Base-by-base conservation (phyloP, 2,888 invertebrate species). In the Lobophora halterata region DNA sequence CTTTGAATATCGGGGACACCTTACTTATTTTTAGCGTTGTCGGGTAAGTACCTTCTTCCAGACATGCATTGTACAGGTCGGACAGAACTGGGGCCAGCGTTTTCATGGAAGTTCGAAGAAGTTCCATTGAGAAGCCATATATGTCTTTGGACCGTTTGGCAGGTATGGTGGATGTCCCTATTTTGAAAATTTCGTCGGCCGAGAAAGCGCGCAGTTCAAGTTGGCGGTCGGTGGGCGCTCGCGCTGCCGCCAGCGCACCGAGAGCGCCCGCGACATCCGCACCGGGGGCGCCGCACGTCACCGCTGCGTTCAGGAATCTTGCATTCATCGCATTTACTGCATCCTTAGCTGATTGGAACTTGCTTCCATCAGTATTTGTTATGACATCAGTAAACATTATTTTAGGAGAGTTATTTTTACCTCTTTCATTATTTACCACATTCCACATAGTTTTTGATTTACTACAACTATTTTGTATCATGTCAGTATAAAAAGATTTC, bases 101-200 rank as follows among this genome's bases (percentile, higher is more conserved):
- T 1, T 1, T 1, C 1, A 16, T 12, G 1, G 36, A 31, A 3
- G 18, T 2, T 5, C 24, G 13, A 1, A 40, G n/a, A 1, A 34
- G 14, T 8, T 35, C 18, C 35, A 41, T 35, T 2, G 20, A 27
- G 2, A 37, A 7, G 2, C 32, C 36, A 5, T 41, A 41, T 3
- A 36, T 11, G n/a, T 32, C 32, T 12, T 28, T 42, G 2, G 42
- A 28, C 1, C 12, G 2, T 7, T 32, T 32, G 3, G 26, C 13
- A 5, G 41, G 35, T 8, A 27, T 41, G 1, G 19, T 25, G 1
- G 19, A 21, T 5, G n/a, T 30, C 0, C 30, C 21, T 5, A 41
- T 35, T 2, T n/a, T n/a, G n/a, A 9, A 25, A 0, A 41, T 27
- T 12, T 41, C 41, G 2, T 29, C 13, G 1, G 35, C 14, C 1